A percentile compares a stretch with the other conserved stretches of the same genome.
Evolutionary conservation across 2,797 vertebrate species (phyloP).

Genomic region (Sarcophilus harrisii): DNA sequence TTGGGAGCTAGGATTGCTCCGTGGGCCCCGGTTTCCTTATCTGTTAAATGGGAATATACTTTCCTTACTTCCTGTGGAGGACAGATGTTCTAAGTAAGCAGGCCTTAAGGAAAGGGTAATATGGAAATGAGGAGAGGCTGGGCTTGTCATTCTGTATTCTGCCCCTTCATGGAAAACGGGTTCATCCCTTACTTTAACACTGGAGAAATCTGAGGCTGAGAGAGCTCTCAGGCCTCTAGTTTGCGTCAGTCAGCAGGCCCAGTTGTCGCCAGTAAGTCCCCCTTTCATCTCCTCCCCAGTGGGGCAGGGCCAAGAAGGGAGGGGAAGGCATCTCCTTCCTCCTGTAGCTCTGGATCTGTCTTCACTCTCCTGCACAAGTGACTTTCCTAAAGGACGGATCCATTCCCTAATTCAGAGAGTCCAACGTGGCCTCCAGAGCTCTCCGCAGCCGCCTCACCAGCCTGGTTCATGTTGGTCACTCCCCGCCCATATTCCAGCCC

Average conservation of each 20-base stretch:
- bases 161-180: neutral
- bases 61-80: neutral
- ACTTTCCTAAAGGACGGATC: neutral
- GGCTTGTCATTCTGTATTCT: neutral
- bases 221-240: neutral
- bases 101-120: neutral
- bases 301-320: too few species aligned
- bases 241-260: neutral
- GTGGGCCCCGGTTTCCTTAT: neutral
- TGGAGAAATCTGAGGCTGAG: neutral
- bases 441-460: neutral
- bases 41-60: neutral
- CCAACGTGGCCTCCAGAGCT: neutral
- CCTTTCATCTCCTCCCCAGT: too few species aligned
- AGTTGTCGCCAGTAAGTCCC: too few species aligned
- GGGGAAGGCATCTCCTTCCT: too few species aligned
- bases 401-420: neutral
- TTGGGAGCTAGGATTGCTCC: neutral
- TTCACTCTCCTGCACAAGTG: neutral
- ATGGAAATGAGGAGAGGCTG: neutral
- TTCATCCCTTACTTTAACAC: neutral
- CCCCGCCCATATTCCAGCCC: neutral
- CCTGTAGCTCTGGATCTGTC: accelerated
- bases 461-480: neutral
- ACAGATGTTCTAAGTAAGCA: neutral